Evolutionary conservation across 1,140 invertebrate species (phyloP).

Genomic region (Zaprionus capensis): DNA sequence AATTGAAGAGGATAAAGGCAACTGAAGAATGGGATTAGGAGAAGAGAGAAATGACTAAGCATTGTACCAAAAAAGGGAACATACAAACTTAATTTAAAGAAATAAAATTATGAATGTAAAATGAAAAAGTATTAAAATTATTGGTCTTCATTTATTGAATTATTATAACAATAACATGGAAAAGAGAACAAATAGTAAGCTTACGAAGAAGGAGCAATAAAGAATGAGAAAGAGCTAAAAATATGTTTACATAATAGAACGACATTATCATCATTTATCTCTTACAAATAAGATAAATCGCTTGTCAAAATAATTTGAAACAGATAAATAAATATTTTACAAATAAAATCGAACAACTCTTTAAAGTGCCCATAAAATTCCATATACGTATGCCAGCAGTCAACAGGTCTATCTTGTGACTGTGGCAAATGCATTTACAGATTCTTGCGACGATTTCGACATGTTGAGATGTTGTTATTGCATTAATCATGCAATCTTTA

Average conservation of each 20-base stretch:
- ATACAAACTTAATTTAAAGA: no score
- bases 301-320: neutral
- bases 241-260: no score
- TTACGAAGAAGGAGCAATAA: neutral
- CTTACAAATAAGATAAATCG: neutral
- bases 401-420: constrained; percentile 17
- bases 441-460: constrained; percentile 5
- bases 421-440: constrained; percentile 9
- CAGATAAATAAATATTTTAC: neutral
- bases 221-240: neutral
- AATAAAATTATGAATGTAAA: no score
- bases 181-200: no score
- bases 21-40: no score
- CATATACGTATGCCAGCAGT: neutral
- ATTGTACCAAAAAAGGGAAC: no score
- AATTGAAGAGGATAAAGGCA: neutral
- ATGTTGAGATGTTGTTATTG: constrained; percentile 21
- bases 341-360: neutral
- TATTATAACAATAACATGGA: no score
- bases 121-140: no score
- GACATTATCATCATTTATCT: neutral
- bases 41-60: no score
- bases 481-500: constrained; percentile 47
- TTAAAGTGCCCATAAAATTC: neutral
- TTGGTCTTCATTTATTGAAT: no score